phyloP scores from a whole-genome alignment of 2,113 vertebrate genomes.

The Colistium nudipinnis region DNA sequence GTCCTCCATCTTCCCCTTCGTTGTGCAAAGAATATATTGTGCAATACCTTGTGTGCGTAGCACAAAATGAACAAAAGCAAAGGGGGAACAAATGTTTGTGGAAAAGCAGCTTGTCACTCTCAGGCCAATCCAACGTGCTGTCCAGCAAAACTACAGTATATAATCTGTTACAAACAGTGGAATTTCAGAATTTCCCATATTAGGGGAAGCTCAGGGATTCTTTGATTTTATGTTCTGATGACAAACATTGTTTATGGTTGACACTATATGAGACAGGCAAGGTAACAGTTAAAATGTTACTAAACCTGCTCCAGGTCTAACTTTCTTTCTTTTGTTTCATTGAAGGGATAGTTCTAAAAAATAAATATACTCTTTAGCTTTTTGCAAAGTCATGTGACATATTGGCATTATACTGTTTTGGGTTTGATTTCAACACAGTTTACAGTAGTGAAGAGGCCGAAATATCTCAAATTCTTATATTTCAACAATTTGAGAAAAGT shows the following conservation, averaged over 20 bases:
- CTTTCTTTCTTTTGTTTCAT: not conserved
- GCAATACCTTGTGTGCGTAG: not conserved
- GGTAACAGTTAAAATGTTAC: no score
- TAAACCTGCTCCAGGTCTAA: not conserved
- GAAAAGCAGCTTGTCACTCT: conserved; percentile 45
- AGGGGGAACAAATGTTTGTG: conserved; percentile 11
- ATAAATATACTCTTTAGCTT: no score
- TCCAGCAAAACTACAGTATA: conserved; percentile 54
- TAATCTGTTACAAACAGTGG: conserved; percentile 30
- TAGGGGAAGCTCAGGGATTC: conserved; percentile 1
- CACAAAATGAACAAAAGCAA: conserved; percentile 10
- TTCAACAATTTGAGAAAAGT: no score
- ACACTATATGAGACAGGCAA: conserved; percentile 35
- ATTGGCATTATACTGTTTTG: no score
- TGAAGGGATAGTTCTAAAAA: no score
- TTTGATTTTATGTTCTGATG: not conserved
- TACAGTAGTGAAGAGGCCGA: not conserved
- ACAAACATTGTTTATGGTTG: not conserved
- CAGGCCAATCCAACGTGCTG: conserved; percentile 41
- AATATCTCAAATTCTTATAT: not conserved
- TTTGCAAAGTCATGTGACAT: no score
- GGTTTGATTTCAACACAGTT: no score
- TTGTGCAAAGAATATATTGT: not conserved
- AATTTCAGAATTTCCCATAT: conserved; percentile 31
- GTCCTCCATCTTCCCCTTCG: conserved; percentile 28